Percentiles rank a stretch among this genome's conserved stretches.
phyloP scores from a whole-genome alignment of 1,140 invertebrate genomes.

The Adoxophyes honmai region DNA sequence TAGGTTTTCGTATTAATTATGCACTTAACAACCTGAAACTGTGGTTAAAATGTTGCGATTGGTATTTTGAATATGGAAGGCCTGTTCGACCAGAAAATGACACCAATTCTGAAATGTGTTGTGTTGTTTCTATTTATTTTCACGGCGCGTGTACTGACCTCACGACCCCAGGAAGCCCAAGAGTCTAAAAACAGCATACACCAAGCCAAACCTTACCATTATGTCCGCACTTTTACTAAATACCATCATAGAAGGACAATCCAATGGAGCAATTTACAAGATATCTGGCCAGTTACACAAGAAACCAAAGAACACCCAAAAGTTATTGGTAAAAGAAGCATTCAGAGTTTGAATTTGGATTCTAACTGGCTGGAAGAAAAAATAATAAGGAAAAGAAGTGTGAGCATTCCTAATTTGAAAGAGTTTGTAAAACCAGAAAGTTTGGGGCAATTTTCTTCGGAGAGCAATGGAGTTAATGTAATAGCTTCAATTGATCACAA shows the following conservation, averaged over 20 bases:
- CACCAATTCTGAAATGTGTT: slow-evolving; percentile 62
- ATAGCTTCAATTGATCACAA: slow-evolving; percentile 33
- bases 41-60: not conserved
- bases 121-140: slow-evolving; percentile 67
- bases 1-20: slow-evolving; percentile 43
- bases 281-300: slow-evolving; percentile 49
- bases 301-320: slow-evolving; percentile 49
- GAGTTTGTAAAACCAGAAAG: slow-evolving; percentile 23
- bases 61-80: slow-evolving; percentile 51
- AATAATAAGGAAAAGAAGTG: slow-evolving; percentile 25
- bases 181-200: slow-evolving; percentile 57
- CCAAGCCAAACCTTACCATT: slow-evolving; percentile 50
- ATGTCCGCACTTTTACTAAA: slow-evolving; percentile 68
- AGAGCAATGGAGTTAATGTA: slow-evolving; percentile 34
- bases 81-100: slow-evolving; percentile 55
- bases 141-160: slow-evolving; percentile 64
- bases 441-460: slow-evolving; percentile 19
- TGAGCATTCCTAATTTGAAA: slow-evolving; percentile 29
- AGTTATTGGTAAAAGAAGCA: slow-evolving; percentile 39
- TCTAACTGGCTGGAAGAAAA: slow-evolving; percentile 21
- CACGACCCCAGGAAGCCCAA: slow-evolving; percentile 54
- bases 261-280: slow-evolving; percentile 47
- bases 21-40: slow-evolving; percentile 27
- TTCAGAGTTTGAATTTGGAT: slow-evolving; percentile 14
- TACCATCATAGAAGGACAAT: slow-evolving; percentile 67